Conservation (phyloP, 1,140 invertebrate genomes). For the Hermetia illucens region DNA sequence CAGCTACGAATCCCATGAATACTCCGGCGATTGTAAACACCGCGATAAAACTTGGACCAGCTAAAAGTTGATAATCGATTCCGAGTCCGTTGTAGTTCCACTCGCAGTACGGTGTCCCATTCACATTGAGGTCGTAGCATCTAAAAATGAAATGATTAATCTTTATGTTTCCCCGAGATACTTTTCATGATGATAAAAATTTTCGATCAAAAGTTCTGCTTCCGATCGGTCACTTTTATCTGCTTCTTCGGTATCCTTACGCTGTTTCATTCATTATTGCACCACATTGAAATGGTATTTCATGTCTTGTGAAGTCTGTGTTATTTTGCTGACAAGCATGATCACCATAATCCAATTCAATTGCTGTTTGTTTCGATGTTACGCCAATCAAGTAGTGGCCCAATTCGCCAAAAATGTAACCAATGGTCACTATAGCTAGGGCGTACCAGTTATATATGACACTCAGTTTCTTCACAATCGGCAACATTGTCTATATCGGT, state of each 20-base stretch:
- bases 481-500: conserved; percentile 26
- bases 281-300: conserved; percentile 51
- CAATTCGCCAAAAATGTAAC: conserved; percentile 70
- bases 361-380: conserved; percentile 68
- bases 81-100: conserved; percentile 89
- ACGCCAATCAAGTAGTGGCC: conserved; percentile 80
- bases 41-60: conserved; percentile 81
- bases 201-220: conserved; percentile 2
- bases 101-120: conserved; percentile 63
- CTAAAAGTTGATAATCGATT: conserved; percentile 80
- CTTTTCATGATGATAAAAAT: conserved; percentile 5
- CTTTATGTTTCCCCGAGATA: neutral
- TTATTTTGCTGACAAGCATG: conserved; percentile 68
- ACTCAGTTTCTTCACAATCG: conserved; percentile 40
- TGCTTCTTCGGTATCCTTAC: conserved; percentile 3
- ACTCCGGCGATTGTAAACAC: conserved; percentile 80
- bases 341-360: conserved; percentile 78
- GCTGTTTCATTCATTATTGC: conserved; percentile 15
- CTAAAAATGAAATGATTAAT: neutral
- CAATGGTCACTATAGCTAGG: conserved; percentile 58
- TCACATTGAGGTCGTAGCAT: conserved; percentile 34
- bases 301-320: conserved; percentile 35
- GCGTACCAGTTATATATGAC: conserved; percentile 61
- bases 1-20: conserved; percentile 70
- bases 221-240: conserved; percentile 1